phyloP scores from a whole-genome alignment of 1,140 invertebrate genomes.

The Anthonomus grandis region DNA sequence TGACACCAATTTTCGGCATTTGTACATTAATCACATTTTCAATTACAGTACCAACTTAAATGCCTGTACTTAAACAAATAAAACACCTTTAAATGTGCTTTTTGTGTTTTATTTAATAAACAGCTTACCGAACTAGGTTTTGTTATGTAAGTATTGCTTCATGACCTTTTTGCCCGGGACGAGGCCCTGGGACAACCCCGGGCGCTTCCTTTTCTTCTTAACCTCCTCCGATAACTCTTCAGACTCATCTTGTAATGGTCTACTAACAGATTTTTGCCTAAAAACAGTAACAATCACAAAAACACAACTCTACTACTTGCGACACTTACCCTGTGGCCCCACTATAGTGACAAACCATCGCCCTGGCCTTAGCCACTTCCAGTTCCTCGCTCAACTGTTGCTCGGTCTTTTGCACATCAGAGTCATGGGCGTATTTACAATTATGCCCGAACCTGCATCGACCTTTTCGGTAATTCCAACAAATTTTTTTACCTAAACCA shows the following conservation, averaged over 20 bases:
- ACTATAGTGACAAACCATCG: constrained; percentile 30
- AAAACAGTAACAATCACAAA: neutral
- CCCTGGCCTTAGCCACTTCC: neutral
- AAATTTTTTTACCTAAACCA: constrained; percentile 67
- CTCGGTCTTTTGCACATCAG: constrained; percentile 65
- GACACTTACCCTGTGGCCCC: no score
- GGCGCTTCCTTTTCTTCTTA: constrained; percentile 67
- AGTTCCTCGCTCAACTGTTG: constrained; percentile 57
- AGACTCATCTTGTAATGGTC: no score
- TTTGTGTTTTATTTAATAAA: no score
- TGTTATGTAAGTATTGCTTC: constrained; percentile 60
- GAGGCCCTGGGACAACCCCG: constrained; percentile 72
- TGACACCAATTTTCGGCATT: no score
- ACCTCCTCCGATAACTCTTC: no score
- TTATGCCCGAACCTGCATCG: constrained; percentile 87
- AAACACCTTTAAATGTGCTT: no score
- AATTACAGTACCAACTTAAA: no score
- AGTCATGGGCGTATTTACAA: constrained; percentile 90
- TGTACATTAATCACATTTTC: no score
- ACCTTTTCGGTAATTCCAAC: constrained; percentile 91
- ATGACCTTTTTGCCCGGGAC: constrained; percentile 82
- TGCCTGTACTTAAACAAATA: no score
- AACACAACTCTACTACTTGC: neutral
- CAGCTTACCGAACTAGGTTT: constrained; percentile 25
- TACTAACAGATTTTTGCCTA: no score